phyloP scores from a whole-genome alignment of 2,888 invertebrate species.

The Azorinus chamasolen region DNA sequence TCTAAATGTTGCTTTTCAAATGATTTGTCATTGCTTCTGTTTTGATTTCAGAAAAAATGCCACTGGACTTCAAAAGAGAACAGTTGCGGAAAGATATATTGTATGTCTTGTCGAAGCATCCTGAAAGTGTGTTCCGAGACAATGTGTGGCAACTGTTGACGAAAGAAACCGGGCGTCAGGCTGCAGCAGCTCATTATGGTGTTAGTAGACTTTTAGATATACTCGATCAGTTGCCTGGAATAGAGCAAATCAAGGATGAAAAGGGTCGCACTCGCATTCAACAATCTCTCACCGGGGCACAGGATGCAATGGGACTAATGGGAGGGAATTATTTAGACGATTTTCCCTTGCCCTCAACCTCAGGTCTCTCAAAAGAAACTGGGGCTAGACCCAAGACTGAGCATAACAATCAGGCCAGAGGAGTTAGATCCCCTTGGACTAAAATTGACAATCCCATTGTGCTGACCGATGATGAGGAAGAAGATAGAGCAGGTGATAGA shows the following conservation, averaged over 20 bases:
- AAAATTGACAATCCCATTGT: neutral
- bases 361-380: too few species aligned
- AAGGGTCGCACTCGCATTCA: neutral
- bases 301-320: neutral
- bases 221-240: slow-evolving; percentile 26
- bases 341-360: too few species aligned
- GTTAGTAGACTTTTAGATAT: slow-evolving; percentile 33
- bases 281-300: neutral
- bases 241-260: neutral
- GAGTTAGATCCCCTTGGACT: neutral
- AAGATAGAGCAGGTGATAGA: neutral
- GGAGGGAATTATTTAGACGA: neutral
- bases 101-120: slow-evolving; percentile 19
- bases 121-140: slow-evolving; percentile 19
- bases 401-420: too few species aligned
- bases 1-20: too few species aligned
- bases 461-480: neutral
- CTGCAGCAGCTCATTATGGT: slow-evolving; percentile 30
- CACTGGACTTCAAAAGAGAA: neutral
- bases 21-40: too few species aligned
- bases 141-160: slow-evolving; percentile 31
- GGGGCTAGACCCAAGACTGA: too few species aligned
- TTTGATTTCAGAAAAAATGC: too few species aligned
- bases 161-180: slow-evolving; percentile 26
- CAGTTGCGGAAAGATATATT: slow-evolving; percentile 44